phyloP scores from a whole-genome alignment of 2,113 vertebrate species.

The Cyprinodon brontotheroides region DNA sequence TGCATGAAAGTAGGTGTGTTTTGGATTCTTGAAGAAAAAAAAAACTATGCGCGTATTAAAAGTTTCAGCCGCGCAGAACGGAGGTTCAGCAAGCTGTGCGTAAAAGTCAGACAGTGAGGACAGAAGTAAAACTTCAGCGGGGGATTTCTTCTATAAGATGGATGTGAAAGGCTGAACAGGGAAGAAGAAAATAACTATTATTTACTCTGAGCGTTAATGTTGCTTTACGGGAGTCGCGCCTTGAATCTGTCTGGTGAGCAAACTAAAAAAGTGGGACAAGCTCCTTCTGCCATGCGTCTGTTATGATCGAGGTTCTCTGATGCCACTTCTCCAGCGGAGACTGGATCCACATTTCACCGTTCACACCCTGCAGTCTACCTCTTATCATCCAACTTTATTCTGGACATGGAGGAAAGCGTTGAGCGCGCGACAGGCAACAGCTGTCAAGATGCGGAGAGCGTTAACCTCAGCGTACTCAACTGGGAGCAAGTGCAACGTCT shows the following conservation, averaged over 20 bases:
- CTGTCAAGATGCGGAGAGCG: constrained; percentile 75
- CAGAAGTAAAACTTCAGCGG: constrained; percentile 17
- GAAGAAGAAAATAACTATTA: background rate
- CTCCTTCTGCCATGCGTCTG: constrained; percentile 16
- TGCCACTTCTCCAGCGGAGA: constrained; percentile 28
- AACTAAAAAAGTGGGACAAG: constrained; percentile 61
- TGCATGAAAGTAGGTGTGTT: constrained; percentile 54
- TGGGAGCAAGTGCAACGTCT: constrained; percentile 98
- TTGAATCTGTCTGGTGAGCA: constrained; percentile 44
- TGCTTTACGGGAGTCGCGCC: constrained; percentile 20
- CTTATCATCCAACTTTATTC: constrained; percentile 73
- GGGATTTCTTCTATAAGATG: constrained; percentile 22
- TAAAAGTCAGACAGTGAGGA: constrained; percentile 42
- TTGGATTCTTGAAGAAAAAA: background rate
- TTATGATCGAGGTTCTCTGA: constrained; percentile 20
- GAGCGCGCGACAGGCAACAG: constrained; percentile 49
- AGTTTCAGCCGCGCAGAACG: constrained; percentile 18
- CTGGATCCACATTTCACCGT: constrained; percentile 21
- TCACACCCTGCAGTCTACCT: constrained; percentile 42
- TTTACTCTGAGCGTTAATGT: constrained; percentile 16
- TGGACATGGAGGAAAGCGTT: constrained; percentile 82
- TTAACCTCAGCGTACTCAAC: constrained; percentile 90
- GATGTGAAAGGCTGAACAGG: constrained; percentile 9
- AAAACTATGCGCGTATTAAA: constrained; percentile 21
- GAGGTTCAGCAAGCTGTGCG: constrained; percentile 34